phyloP scores from a whole-genome alignment of 2,113 vertebrate genomes.

The Cryptoleucopteryx plumbea region DNA sequence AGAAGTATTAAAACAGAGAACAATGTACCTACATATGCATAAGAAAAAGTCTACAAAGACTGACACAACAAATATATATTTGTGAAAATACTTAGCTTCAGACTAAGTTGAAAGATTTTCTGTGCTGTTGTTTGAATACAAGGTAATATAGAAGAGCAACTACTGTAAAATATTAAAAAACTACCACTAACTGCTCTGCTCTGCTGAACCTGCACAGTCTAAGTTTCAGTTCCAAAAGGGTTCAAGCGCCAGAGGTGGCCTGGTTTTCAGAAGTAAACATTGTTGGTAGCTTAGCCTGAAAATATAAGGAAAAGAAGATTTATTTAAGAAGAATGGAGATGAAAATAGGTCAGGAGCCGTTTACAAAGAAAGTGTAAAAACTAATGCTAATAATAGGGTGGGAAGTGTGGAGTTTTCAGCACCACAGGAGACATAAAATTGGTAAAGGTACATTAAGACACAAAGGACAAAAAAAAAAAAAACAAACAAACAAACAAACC shows the following conservation, averaged over 20 bases:
- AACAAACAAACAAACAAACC: too few relatives aligned
- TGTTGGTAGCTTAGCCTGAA: neutral
- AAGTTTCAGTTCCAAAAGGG: neutral
- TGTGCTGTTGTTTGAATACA: neutral
- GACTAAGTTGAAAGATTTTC: neutral
- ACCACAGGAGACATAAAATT: neutral
- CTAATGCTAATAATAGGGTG: neutral
- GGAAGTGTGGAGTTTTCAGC: neutral
- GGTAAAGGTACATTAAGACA: neutral
- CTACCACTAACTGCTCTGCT: neutral
- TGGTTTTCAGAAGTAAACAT: neutral
- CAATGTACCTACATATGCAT: neutral
- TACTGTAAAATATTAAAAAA: neutral
- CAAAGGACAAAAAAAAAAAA: neutral
- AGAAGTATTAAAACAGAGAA: neutral
- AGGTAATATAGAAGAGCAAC: neutral
- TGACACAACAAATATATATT: neutral
- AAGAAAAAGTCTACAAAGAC: neutral
- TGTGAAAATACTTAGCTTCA: neutral
- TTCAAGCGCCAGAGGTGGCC: neutral
- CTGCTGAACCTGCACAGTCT: neutral
- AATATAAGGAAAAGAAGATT: neutral
- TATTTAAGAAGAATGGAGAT: neutral
- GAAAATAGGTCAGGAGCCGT: conserved; percentile 1
- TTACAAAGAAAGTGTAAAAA: neutral